Evolutionary conservation across 1,140 invertebrate genomes (phyloP).

Genomic region (Branchinecta lynchi): DNA sequence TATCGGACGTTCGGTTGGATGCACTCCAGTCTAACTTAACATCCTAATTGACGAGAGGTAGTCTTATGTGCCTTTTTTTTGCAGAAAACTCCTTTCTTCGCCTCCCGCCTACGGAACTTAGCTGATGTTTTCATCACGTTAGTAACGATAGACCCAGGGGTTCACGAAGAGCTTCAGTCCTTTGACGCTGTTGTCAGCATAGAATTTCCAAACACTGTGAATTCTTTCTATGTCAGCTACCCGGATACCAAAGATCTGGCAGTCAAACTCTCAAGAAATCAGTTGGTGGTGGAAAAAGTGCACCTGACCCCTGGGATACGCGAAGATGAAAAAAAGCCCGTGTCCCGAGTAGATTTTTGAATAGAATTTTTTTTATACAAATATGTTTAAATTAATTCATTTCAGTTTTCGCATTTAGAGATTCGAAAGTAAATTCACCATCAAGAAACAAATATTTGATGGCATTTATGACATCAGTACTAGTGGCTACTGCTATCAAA

Average conservation of each 20-base stretch:
- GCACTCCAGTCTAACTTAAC: no score
- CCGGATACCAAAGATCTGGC: conserved; percentile 8
- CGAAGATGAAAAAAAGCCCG: neutral
- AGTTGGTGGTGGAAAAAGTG: neutral
- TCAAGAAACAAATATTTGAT: no score
- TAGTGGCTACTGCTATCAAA: no score
- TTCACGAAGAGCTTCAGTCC: neutral
- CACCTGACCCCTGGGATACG: neutral
- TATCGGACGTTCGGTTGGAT: no score
- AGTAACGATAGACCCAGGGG: neutral
- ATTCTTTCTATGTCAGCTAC: neutral
- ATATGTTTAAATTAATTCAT: no score
- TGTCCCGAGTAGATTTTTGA: neutral
- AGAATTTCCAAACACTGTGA: conserved; percentile 2
- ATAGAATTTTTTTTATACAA: no score
- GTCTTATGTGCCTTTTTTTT: no score
- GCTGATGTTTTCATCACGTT: neutral
- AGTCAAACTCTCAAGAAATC: conserved; percentile 3
- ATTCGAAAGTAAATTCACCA: no score
- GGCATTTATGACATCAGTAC: no score
- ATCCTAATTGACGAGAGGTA: no score
- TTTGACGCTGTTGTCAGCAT: neutral
- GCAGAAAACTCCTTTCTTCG: no score
- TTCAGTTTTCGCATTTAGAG: no score
- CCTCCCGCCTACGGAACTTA: neutral